Evolutionary conservation across 2,797 vertebrate genomes (phyloP).

Genomic region (Allenopithecus nigroviridis): DNA sequence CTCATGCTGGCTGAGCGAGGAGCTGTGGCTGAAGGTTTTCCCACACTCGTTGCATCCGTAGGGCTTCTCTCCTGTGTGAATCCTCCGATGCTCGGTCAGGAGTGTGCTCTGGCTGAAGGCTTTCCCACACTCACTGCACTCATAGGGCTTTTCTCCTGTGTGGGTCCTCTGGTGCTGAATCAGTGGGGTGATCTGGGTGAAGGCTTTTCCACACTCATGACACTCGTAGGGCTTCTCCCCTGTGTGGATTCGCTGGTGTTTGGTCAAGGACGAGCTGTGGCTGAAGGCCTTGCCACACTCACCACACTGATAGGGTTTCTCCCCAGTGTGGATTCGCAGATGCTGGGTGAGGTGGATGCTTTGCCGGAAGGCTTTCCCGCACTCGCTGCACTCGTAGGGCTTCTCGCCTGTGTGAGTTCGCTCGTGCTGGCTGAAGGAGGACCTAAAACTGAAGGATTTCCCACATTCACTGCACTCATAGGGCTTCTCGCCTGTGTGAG

Average conservation of each 20-base stretch:
- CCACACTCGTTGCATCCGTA: background rate
- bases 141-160: background rate
- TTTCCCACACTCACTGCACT: background rate
- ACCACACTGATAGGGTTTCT: conserved; percentile 46
- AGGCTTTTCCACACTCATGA: background rate
- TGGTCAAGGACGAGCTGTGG: conserved; percentile 21
- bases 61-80: conserved; percentile 37
- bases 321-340: background rate
- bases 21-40: conserved; percentile 42
- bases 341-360: conserved; percentile 50
- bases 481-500: background rate
- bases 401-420: conserved; percentile 33
- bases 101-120: conserved; percentile 41
- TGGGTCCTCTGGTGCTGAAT: conserved; percentile 23
- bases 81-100: background rate
- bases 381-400: background rate
- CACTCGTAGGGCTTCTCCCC: background rate
- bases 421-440: conserved; percentile 46
- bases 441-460: conserved; percentile 53
- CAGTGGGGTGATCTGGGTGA: background rate
- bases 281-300: conserved; percentile 45
- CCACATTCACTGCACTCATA: background rate
- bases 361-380: conserved; percentile 41
- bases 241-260: background rate
- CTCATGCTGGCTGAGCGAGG: conserved; percentile 1